Percentiles rank a stretch among this genome's conserved stretches.
Conservation (phyloP, 1,140 invertebrate species). For the Drosophila nigromelanica region DNA sequence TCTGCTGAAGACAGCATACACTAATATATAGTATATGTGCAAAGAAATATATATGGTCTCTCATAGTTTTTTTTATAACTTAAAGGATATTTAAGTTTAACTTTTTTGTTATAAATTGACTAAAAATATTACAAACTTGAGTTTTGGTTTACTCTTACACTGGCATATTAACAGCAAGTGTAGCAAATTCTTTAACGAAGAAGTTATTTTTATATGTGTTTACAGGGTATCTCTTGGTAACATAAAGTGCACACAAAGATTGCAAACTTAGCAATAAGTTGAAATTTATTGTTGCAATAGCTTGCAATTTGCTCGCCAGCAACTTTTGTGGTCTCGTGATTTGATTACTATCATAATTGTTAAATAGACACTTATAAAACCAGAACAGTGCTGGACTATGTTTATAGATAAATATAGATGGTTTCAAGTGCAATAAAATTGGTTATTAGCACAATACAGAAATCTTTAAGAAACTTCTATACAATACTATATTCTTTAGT, state of each 20-base stretch:
- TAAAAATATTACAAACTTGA: too few relatives aligned
- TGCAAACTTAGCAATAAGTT: conserved; percentile 42
- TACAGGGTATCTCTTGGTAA: conserved; percentile 1
- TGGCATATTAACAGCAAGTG: too few relatives aligned
- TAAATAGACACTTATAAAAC: conserved; percentile 1
- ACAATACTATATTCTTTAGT: neutral
- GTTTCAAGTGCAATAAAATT: neutral
- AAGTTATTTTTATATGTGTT: too few relatives aligned
- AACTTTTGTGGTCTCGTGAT: conserved; percentile 16
- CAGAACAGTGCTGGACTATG: neutral
- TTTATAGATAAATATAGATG: neutral
- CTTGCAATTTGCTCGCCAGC: conserved; percentile 23
- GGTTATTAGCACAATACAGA: neutral
- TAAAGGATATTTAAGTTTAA: too few relatives aligned
- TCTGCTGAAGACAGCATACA: neutral
- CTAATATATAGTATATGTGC: conserved; percentile 8
- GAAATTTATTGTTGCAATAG: conserved; percentile 47
- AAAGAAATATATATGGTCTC: neutral
- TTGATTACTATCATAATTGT: neutral
- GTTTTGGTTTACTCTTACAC: too few relatives aligned
- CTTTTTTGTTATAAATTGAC: too few relatives aligned
- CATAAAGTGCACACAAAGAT: conserved; percentile 48
- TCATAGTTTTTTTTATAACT: too few relatives aligned
- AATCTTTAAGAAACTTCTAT: neutral
- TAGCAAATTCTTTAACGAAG: too few relatives aligned